A percentile compares a stretch with the other conserved stretches of the same genome.
Conservation (phyloP, 2,113 vertebrate genomes). For the Myotis brandtii region DNA sequence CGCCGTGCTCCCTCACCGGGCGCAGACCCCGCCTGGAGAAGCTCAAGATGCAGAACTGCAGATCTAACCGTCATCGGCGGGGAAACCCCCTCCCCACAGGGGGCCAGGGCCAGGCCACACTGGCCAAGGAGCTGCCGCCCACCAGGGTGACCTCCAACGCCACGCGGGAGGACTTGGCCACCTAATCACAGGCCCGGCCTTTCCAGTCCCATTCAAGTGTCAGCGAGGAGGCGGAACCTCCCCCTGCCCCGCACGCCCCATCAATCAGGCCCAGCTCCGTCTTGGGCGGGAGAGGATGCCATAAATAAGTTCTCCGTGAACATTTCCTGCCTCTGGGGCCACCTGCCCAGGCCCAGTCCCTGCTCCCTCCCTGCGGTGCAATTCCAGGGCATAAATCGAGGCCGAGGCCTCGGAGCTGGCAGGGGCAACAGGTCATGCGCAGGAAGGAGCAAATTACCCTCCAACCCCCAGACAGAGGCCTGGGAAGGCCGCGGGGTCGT, state of each 20-base stretch:
- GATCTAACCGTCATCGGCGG: fast-evolving
- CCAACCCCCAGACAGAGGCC: not conserved
- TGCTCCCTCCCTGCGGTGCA: fast-evolving
- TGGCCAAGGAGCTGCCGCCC: not conserved
- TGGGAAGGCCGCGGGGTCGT: fast-evolving
- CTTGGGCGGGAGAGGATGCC: fast-evolving
- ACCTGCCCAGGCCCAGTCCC: not conserved
- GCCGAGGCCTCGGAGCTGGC: not conserved
- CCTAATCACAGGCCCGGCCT: fast-evolving
- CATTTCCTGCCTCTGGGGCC: not conserved
- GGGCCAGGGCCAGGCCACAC: not conserved
- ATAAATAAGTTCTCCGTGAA: not conserved
- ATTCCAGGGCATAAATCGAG: not conserved
- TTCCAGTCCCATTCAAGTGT: not conserved
- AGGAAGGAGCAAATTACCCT: not conserved
- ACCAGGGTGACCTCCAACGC: not conserved
- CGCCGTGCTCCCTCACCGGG: fast-evolving
- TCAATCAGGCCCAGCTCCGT: not conserved
- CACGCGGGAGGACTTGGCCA: fast-evolving
- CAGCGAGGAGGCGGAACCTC: not conserved
- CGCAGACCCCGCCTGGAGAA: not conserved
- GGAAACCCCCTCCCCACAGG: not conserved
- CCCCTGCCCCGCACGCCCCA: fast-evolving
- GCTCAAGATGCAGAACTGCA: fast-evolving
- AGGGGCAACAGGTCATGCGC: fast-evolving